phyloP scores from a whole-genome alignment of 2,888 invertebrate species.

The Melinopterus prodromus region DNA sequence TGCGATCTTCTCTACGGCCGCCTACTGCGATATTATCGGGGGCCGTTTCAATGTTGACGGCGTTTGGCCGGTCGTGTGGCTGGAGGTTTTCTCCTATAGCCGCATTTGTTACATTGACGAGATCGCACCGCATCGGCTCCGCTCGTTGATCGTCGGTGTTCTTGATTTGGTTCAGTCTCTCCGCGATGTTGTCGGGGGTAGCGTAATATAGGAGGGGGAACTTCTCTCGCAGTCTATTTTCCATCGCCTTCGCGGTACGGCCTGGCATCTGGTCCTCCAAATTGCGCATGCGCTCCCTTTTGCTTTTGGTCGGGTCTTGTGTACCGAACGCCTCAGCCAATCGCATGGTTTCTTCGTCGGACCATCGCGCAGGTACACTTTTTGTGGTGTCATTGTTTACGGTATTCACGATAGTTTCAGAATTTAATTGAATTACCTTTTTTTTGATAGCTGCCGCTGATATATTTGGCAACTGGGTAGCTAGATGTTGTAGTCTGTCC shows the following conservation, averaged over 20 bases:
- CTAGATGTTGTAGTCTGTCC: background rate
- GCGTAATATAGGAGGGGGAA: conserved; percentile 11
- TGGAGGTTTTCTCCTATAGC: no score
- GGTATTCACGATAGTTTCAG: background rate
- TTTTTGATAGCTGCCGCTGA: background rate
- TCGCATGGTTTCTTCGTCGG: background rate
- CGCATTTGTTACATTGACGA: no score
- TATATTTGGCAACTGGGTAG: background rate
- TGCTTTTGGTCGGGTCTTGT: no score
- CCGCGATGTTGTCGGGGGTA: background rate
- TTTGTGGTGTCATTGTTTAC: background rate
- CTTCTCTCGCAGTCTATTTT: background rate
- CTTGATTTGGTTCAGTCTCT: background rate
- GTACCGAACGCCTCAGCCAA: background rate
- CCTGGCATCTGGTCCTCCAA: background rate
- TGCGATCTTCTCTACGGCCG: no score
- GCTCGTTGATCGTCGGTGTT: no score
- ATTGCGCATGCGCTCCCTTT: no score
- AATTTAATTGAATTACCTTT: conserved; percentile 7
- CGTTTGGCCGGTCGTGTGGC: no score
- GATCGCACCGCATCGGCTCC: no score
- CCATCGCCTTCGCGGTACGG: background rate
- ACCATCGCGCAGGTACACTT: background rate
- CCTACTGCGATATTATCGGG: no score
- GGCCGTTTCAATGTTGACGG: no score